phyloP scores from a whole-genome alignment of 2,888 invertebrate species.

The Sclerodermus sp. region DNA sequence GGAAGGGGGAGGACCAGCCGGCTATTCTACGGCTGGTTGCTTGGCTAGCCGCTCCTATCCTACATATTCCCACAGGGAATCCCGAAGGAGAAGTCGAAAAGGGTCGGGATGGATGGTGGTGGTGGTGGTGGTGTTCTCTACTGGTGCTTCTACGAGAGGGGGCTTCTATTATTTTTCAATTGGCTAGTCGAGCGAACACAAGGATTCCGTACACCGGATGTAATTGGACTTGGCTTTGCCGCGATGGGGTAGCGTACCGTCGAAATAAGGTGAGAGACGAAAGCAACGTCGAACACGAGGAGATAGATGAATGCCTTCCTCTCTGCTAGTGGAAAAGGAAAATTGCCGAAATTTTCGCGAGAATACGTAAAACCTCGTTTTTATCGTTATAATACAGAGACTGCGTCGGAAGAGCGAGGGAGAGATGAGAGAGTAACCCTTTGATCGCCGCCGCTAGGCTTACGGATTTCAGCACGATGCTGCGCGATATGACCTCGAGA shows the following conservation, averaged over 20 bases:
- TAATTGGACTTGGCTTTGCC: conserved; percentile 52
- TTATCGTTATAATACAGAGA: not conserved
- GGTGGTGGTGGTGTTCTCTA: conserved; percentile 1
- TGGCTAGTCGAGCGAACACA: conserved; percentile 45
- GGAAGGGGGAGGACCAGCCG: no score
- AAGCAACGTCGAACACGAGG: conserved; percentile 4
- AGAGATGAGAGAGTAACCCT: no score
- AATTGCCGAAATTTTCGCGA: no score
- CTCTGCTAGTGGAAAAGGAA: no score
- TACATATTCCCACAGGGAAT: conserved; percentile 17
- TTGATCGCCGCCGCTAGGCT: no score
- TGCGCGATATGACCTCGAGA: no score
- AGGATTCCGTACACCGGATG: conserved; percentile 46
- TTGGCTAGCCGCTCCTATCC: no score
- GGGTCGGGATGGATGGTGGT: conserved; percentile 1
- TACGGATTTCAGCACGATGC: no score
- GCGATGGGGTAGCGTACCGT: conserved; percentile 30
- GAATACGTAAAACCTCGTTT: no score
- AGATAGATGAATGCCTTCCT: no score
- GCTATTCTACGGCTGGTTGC: no score
- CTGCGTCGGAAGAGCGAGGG: no score
- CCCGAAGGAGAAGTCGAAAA: conserved; percentile 1
- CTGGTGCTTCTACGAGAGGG: conserved; percentile 2
- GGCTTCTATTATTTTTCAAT: conserved; percentile 56
- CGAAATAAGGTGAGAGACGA: conserved; percentile 34